Evolutionary conservation across 2,888 invertebrate genomes (phyloP).

Genomic region (Trisateles emortualis): DNA sequence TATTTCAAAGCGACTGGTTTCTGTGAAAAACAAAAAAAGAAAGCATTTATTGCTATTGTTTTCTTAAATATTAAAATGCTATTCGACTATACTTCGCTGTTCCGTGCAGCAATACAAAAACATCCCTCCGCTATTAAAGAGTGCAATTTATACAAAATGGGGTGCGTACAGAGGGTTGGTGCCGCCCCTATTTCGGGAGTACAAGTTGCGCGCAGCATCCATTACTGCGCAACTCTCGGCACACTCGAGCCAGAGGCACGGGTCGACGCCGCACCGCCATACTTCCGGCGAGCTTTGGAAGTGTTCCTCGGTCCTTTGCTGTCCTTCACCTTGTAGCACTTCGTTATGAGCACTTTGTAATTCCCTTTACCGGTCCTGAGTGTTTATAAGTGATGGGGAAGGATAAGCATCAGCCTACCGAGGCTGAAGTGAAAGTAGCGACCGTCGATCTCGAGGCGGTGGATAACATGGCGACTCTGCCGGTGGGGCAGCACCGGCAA

Average conservation of each 20-base stretch:
- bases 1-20: too few species aligned
- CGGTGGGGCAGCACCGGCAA: constrained; percentile 92
- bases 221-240: constrained; percentile 81
- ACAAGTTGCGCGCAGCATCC: constrained; percentile 78
- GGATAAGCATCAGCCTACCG: constrained; percentile 82
- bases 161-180: constrained; percentile 70
- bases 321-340: constrained; percentile 63
- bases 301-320: constrained; percentile 63
- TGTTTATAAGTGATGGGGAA: constrained; percentile 75
- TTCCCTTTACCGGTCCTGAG: constrained; percentile 49
- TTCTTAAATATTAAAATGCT: constrained; percentile 36
- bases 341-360: constrained; percentile 60
- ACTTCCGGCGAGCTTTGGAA: constrained; percentile 73
- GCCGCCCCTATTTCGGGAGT: constrained; percentile 73
- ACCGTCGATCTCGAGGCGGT: constrained; percentile 95
- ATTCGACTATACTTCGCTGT: constrained; percentile 46
- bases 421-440: constrained; percentile 95
- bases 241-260: constrained; percentile 68
- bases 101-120: constrained; percentile 59
- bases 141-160: constrained; percentile 71
- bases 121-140: constrained; percentile 70
- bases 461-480: constrained; percentile 96
- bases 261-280: constrained; percentile 70
- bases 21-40: too few species aligned
- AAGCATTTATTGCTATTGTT: background rate